A percentile compares a stretch with the other conserved stretches of the same genome.
phyloP scores from a whole-genome alignment of 2,888 invertebrate genomes.

The Polydrusus pterygomalis region DNA sequence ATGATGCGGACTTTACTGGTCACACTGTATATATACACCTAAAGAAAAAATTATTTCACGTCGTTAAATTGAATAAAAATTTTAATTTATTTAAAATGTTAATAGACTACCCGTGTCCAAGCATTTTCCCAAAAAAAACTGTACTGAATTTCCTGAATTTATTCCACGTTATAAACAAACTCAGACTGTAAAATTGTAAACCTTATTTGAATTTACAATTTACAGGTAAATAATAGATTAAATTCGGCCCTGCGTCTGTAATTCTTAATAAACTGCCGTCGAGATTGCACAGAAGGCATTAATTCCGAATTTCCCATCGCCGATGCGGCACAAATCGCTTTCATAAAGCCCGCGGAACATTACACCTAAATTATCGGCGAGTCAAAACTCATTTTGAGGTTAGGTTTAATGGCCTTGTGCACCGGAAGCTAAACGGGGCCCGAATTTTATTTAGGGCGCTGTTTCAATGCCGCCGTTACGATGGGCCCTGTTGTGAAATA shows the following conservation, averaged over 20 bases:
- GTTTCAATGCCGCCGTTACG: constrained; percentile 18
- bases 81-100: too few species aligned
- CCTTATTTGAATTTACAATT: too few species aligned
- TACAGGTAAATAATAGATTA: background rate
- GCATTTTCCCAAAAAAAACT: too few species aligned
- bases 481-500: constrained; percentile 7
- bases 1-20: too few species aligned
- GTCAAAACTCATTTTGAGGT: constrained; percentile 50
- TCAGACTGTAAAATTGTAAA: too few species aligned
- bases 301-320: constrained; percentile 67
- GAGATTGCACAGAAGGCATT: constrained; percentile 68
- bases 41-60: too few species aligned
- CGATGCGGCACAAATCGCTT: constrained; percentile 52
- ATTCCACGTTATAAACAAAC: too few species aligned
- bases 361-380: constrained; percentile 52
- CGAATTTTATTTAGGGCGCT: constrained; percentile 29
- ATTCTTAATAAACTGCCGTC: constrained; percentile 44
- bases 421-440: constrained; percentile 18
- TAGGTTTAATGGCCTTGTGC: constrained; percentile 38
- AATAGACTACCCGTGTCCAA: too few species aligned
- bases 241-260: constrained; percentile 9
- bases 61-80: too few species aligned
- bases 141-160: too few species aligned
- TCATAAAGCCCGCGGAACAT: constrained; percentile 49
- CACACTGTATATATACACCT: too few species aligned